Percentiles rank a stretch among this genome's conserved stretches.
phyloP scores from a whole-genome alignment of 2,113 vertebrate species.

The Polypterus senegalus region DNA sequence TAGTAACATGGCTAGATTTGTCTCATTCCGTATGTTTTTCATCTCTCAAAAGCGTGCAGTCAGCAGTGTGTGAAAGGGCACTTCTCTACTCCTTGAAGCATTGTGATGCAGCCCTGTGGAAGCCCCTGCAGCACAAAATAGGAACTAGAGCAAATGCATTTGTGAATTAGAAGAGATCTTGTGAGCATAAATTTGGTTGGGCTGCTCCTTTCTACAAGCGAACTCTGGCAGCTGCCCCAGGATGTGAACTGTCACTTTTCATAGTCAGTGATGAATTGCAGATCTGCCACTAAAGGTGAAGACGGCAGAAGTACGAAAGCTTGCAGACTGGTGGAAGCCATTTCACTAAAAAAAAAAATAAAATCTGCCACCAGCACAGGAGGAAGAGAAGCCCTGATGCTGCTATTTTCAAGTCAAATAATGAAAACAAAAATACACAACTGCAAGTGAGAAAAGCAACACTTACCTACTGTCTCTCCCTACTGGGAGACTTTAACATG shows the following conservation, averaged over 20 bases:
- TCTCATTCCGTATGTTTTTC: conserved; percentile 67
- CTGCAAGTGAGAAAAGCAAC: conserved; percentile 62
- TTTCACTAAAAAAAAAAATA: conserved; percentile 24
- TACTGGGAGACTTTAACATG: no score
- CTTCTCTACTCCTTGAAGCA: conserved; percentile 49
- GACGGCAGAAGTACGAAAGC: conserved; percentile 68
- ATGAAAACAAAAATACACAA: conserved; percentile 70
- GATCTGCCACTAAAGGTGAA: conserved; percentile 91
- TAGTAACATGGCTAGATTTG: conserved; percentile 59
- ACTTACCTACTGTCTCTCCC: background rate
- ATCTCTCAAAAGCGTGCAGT: conserved; percentile 55
- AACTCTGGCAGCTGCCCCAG: conserved; percentile 75
- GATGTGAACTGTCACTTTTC: conserved; percentile 95
- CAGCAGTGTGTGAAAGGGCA: conserved; percentile 77
- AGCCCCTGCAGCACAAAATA: conserved; percentile 74
- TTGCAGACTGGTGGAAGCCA: conserved; percentile 23
- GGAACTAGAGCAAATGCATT: conserved; percentile 97
- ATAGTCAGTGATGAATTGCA: conserved; percentile 89
- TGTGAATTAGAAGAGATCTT: conserved; percentile 77
- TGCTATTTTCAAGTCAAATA: conserved; percentile 65
- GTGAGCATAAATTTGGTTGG: conserved; percentile 69
- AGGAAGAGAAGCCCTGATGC: conserved; percentile 58
- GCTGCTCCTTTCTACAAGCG: conserved; percentile 83
- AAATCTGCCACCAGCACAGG: conserved; percentile 47
- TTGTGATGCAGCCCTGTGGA: conserved; percentile 45